A percentile compares a stretch with the other conserved stretches of the same genome.
Evolutionary conservation across 2,888 invertebrate species (phyloP).

Genomic region (Dorcus hopei): DNA sequence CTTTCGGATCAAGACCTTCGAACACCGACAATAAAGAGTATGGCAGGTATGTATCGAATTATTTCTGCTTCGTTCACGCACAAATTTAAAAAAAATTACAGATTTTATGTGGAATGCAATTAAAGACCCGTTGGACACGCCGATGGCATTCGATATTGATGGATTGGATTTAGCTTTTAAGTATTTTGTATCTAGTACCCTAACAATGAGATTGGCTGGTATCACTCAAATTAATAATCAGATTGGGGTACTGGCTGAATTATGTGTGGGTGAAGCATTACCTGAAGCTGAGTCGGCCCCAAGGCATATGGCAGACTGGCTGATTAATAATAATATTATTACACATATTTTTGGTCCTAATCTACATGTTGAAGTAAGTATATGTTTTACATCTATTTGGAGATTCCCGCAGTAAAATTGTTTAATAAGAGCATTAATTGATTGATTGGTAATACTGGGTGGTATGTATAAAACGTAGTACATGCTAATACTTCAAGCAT

Average conservation of each 20-base stretch:
- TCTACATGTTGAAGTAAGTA: conserved; percentile 83
- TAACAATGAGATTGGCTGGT: conserved; percentile 91
- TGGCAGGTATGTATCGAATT: conserved; percentile 69
- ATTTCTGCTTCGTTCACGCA: not conserved
- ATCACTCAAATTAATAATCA: conserved; percentile 93
- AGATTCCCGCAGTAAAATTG: no score
- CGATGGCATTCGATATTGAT: conserved; percentile 82
- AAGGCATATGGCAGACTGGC: conserved; percentile 82
- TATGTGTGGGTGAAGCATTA: conserved; percentile 83
- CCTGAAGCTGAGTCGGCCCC: conserved; percentile 83
- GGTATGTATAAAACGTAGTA: no score
- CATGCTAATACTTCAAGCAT: no score
- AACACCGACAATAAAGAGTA: conserved; percentile 83
- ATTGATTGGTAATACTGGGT: no score
- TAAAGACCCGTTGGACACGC: conserved; percentile 85
- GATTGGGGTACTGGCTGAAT: conserved; percentile 86
- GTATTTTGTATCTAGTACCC: conserved; percentile 90
- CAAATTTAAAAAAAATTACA: conserved; percentile 32
- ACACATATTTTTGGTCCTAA: conserved; percentile 97
- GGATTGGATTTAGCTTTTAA: conserved; percentile 92
- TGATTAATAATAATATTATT: conserved; percentile 84
- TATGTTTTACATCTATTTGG: no score
- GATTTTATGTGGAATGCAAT: conserved; percentile 96
- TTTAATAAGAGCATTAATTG: no score
- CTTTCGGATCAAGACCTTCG: conserved; percentile 88